phyloP scores from a whole-genome alignment of 2,888 invertebrate genomes.

The Cabera pusaria region DNA sequence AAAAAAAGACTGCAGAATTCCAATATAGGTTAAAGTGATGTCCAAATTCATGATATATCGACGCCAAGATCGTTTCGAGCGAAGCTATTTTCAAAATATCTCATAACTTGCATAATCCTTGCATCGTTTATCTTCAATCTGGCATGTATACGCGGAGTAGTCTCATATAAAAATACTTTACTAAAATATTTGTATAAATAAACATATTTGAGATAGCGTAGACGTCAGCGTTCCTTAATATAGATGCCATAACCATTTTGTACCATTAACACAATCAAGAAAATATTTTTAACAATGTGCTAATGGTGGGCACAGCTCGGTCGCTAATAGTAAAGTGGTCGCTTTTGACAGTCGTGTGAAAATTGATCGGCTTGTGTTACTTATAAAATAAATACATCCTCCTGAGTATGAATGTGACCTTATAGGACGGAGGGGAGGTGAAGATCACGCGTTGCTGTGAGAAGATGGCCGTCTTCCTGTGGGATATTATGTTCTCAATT shows the following conservation, averaged over 20 bases:
- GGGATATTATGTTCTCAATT: constrained; percentile 20
- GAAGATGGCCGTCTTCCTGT: constrained; percentile 50
- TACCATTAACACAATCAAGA: constrained; percentile 45
- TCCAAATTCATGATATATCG: constrained; percentile 78
- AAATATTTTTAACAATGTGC: constrained; percentile 54
- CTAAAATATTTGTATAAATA: constrained; percentile 16
- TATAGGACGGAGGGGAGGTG: constrained; percentile 22
- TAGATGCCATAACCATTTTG: constrained; percentile 6
- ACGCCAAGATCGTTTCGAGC: constrained; percentile 50
- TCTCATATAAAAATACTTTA: constrained; percentile 21
- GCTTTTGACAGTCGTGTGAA: constrained; percentile 62
- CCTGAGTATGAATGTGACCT: constrained; percentile 21
- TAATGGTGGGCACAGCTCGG: constrained; percentile 53
- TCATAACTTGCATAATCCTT: constrained; percentile 53
- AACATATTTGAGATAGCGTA: constrained; percentile 5
- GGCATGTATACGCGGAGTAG: constrained; percentile 16
- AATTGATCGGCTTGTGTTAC: constrained; percentile 47
- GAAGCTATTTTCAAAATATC: constrained; percentile 76
- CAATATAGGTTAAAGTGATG: constrained; percentile 67
- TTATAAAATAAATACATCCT: constrained; percentile 36
- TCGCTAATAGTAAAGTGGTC: constrained; percentile 56
- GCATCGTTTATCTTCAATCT: constrained; percentile 61
- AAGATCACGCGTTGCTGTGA: constrained; percentile 28
- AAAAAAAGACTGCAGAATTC: constrained; percentile 72
- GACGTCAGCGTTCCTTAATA: constrained; percentile 11